Evolutionary conservation across 2,888 invertebrate genomes (phyloP), one percentile per base, ranked within the genome.

Genomic region (Dynastes tityus): DNA sequence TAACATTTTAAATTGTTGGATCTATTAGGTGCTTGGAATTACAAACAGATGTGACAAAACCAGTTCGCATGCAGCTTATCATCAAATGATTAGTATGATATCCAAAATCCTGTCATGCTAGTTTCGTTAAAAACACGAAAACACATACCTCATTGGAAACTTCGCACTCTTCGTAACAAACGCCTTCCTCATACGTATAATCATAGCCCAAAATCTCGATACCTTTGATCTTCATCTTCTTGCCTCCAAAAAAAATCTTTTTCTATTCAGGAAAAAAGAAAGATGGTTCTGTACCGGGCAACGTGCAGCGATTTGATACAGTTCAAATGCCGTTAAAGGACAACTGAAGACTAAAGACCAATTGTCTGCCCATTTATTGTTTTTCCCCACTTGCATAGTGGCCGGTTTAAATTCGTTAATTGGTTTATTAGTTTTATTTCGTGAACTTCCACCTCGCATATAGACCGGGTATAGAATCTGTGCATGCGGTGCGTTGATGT

Each of bases 61-160:
- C 53, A 53, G 53, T 53, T 13, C 16, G 8, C 4, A 51, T 9
- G 22, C 32, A 37, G 4, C 13, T n/a, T 53, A 53, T 53, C n/a
- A 53, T 22, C 22, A 16, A 16, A 16, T 45, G 11, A 53, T n/a
- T 53, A 53, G 13, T 45, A 45, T 45, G 9, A n/a, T 51, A 51
- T n/a, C 11, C 13, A 51, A 51, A 53, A 53, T n/a, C 16, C 53
- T 1, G 53, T 53, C n/a, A 6, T 53, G 45, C 45, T 45, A 45
- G 16, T 53, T 53, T n/a, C 5, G 2, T 53, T 1, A 53, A 13
- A 61, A 27, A n/a, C 27, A 61, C 2, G 22, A 11, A 29, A 61
- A 61, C n/a, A 61, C 61, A 61, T 70, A 77, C 77, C 77, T 77
- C 77, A 32, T 77, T 61, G 5, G 77, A 71, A 13, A 70, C 71